Percentiles rank a stretch among this genome's conserved stretches.
Evolutionary conservation across 2,888 invertebrate genomes (phyloP).

Genomic region (Fabriciana adippe): DNA sequence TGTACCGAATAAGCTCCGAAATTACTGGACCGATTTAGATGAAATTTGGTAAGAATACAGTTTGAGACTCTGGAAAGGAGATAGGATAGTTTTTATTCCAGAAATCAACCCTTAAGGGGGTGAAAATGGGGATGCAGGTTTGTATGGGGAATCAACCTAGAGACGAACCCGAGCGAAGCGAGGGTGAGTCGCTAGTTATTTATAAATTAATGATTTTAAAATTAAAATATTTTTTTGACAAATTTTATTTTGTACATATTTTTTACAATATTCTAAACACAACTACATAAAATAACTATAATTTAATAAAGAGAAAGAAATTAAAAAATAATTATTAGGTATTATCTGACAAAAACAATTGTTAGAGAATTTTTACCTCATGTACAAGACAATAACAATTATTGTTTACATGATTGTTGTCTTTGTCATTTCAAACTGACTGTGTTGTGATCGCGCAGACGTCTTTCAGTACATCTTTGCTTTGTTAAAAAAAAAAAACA

Average conservation of each 20-base stretch:
- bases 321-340: neutral
- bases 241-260: neutral
- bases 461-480: constrained; percentile 45
- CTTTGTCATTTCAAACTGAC: constrained; percentile 62
- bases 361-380: constrained; percentile 49
- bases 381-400: constrained; percentile 59
- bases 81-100: too few relatives aligned
- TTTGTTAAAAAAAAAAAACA: constrained; percentile 31
- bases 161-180: too few relatives aligned
- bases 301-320: neutral
- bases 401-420: constrained; percentile 74
- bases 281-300: neutral
- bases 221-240: neutral
- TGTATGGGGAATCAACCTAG: too few relatives aligned
- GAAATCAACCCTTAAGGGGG: too few relatives aligned
- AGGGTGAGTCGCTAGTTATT: too few relatives aligned
- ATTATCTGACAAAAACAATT: constrained; percentile 8
- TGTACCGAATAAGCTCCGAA: too few relatives aligned
- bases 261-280: neutral
- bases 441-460: constrained; percentile 49
- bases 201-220: neutral
- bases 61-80: too few relatives aligned
- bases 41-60: too few relatives aligned
- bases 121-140: too few relatives aligned
- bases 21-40: too few relatives aligned